Percentiles rank a stretch among this genome's conserved stretches.
These are phyloP conservation scores for Drosophila pallidifrons DNA, from an alignment of 1,140 invertebrate genomes.

Conservation along the genomic window DNA sequence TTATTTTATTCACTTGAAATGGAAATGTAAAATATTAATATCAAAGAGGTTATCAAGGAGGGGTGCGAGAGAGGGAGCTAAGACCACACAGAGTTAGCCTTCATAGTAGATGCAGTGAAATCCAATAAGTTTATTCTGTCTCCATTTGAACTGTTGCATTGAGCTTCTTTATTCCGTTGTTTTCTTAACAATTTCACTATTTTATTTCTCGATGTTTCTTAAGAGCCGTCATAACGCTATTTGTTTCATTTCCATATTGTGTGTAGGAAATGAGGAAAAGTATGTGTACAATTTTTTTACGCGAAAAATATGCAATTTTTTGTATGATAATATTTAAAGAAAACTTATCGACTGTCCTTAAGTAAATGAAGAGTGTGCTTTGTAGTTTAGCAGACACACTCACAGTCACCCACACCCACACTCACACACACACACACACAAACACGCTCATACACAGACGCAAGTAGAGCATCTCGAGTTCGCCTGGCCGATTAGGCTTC, in stretches of 20 bases:
- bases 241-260: too few relatives aligned
- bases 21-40: neutral
- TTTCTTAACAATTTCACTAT: neutral
- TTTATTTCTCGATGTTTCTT: neutral
- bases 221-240: too few relatives aligned
- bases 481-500: constrained; percentile 33
- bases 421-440: neutral
- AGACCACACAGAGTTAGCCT: constrained; percentile 38
- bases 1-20: neutral
- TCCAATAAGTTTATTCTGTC: constrained; percentile 39
- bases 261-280: neutral
- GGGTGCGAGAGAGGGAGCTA: neutral
- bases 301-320: neutral
- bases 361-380: constrained; percentile 9
- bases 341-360: neutral
- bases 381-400: constrained; percentile 11
- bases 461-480: constrained; percentile 17
- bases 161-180: neutral
- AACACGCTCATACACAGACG: constrained; percentile 4
- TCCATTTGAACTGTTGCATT: constrained; percentile 15
- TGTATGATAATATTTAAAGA: too few relatives aligned
- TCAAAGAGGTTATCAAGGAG: neutral
- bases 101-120: constrained; percentile 37
- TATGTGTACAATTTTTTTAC: neutral
- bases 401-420: constrained; percentile 1